A percentile compares a stretch with the other conserved stretches of the same genome.
Evolutionary conservation across 2,113 vertebrate genomes (phyloP).

Genomic region (Lophochroa leadbeateri): DNA sequence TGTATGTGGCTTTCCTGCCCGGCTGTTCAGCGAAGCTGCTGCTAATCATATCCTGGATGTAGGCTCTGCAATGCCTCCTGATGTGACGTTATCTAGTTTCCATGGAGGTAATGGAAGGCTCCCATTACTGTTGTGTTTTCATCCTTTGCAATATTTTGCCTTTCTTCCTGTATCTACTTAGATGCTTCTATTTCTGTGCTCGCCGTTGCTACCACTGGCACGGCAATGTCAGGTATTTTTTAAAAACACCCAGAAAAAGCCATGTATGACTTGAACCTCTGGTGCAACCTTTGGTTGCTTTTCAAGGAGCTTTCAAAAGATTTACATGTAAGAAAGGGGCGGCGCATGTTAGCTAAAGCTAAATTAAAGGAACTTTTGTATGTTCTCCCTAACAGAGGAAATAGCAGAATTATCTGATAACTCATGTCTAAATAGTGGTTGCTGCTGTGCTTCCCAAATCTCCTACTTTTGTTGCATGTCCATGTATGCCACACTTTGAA

Average conservation of each 20-base stretch:
- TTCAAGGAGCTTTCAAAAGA: neutral
- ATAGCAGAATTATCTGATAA: neutral
- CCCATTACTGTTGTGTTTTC: neutral
- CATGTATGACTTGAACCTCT: neutral
- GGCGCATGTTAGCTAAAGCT: neutral
- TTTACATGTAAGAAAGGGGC: neutral
- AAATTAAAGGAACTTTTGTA: neutral
- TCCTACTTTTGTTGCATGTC: neutral
- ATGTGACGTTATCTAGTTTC: neutral
- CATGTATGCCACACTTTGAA: rapidly evolving
- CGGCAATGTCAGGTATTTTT: neutral
- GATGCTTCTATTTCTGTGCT: neutral
- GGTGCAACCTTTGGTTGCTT: neutral
- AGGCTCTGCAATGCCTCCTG: neutral
- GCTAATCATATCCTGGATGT: neutral
- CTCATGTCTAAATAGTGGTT: neutral
- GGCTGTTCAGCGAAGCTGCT: neutral
- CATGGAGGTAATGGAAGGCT: constrained; percentile 18
- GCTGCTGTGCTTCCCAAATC: neutral
- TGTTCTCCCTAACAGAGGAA: neutral
- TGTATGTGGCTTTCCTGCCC: neutral
- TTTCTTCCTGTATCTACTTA: neutral
- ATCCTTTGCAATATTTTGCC: neutral
- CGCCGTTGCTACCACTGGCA: neutral
- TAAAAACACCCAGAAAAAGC: neutral